Percentiles rank a stretch among this genome's conserved stretches.
Conservation (phyloP, 2,797 vertebrate species). For the Tokudaia tokunoshimensis region DNA sequence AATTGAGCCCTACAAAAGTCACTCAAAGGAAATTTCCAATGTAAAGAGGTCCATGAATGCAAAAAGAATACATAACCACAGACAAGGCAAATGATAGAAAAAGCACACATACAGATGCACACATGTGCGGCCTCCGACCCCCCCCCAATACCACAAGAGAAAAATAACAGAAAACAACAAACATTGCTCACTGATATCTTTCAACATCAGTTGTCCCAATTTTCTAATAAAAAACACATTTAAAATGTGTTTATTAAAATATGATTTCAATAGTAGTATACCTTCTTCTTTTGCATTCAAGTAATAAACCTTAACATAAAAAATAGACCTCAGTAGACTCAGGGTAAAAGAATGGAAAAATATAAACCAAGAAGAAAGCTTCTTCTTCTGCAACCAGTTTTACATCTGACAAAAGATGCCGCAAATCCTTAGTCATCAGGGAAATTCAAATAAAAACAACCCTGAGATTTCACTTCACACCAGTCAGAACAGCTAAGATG, state of each 20-base stretch:
- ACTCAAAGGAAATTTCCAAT: background rate
- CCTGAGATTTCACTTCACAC: no score
- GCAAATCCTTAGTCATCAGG: background rate
- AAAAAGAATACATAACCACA: background rate
- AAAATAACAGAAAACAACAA: background rate
- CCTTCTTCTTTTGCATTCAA: background rate
- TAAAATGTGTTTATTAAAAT: background rate
- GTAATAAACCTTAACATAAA: background rate
- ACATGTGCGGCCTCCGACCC: accelerated
- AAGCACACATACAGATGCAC: no score
- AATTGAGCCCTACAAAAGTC: background rate
- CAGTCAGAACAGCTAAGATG: no score
- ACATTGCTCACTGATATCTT: background rate
- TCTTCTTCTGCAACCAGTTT: background rate
- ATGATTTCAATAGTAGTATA: background rate
- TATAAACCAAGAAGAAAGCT: background rate
- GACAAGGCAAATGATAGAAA: background rate
- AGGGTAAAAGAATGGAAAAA: background rate
- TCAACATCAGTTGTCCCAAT: background rate
- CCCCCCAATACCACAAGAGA: background rate
- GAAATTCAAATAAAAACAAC: no score
- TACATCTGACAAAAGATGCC: background rate
- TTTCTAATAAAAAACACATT: background rate
- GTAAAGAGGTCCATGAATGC: background rate
- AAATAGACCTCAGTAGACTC: background rate